Evolutionary conservation across 2,888 invertebrate species (phyloP).

Genomic region (Limnephilus marmoratus): DNA sequence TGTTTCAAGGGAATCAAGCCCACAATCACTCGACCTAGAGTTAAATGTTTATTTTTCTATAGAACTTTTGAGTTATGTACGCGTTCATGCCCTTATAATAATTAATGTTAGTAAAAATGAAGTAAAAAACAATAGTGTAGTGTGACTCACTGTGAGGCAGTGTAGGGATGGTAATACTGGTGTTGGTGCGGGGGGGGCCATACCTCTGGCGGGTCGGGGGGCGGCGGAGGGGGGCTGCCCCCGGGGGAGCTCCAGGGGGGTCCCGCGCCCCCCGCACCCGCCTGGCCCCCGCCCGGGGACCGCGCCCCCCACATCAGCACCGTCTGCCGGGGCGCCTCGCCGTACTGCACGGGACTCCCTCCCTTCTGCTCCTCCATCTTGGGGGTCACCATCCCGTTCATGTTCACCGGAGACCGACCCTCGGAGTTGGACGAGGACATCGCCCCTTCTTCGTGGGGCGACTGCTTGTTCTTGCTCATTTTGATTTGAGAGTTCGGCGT

Average conservation of each 20-base stretch:
- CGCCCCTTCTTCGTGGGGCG: conserved; percentile 69
- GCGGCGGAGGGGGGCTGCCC: conserved; percentile 66
- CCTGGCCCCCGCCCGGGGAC: conserved; percentile 70
- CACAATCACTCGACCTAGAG: not conserved
- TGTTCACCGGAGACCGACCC: conserved; percentile 80
- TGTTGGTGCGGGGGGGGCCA: conserved; percentile 67
- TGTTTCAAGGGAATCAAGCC: not conserved
- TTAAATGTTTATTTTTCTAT: not conserved
- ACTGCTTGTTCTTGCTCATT: conserved; percentile 66
- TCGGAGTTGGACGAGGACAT: conserved; percentile 76
- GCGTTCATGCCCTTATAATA: not conserved
- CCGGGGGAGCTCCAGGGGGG: conserved; percentile 57
- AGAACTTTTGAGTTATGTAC: not conserved
- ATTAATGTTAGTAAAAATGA: conserved; percentile 44
- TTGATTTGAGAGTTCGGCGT: conserved; percentile 67
- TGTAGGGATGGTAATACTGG: conserved; percentile 67
- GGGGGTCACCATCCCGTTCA: conserved; percentile 76
- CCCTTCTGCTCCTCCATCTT: conserved; percentile 80
- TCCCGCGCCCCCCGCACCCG: conserved; percentile 63
- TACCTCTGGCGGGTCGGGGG: conserved; percentile 68
- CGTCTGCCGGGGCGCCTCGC: conserved; percentile 88
- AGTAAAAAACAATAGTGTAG: conserved; percentile 59
- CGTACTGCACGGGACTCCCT: conserved; percentile 69
- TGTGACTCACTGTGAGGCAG: conserved; percentile 67
- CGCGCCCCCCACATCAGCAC: conserved; percentile 94